Percentiles rank a stretch among this genome's conserved stretches.
Evolutionary conservation across 2,888 invertebrate genomes (phyloP).

Genomic region (Tridacna gigas): DNA sequence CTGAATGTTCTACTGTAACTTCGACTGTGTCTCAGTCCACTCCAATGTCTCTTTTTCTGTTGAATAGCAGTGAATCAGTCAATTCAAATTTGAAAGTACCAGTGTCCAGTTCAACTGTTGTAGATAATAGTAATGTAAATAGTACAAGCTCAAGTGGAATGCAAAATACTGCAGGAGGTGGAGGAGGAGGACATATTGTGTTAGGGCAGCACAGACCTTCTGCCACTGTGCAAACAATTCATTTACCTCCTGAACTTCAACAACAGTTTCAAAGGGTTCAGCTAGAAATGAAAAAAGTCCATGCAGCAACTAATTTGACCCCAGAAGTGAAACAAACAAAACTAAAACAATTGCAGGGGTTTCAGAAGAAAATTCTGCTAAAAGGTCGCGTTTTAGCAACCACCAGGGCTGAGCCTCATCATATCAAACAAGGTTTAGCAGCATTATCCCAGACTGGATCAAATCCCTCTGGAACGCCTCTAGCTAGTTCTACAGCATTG

Average conservation of each 20-base stretch:
- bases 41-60: constrained; percentile 42
- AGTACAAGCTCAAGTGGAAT: not conserved
- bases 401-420: constrained; percentile 51
- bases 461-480: not conserved
- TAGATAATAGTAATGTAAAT: not conserved
- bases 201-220: not conserved
- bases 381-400: constrained; percentile 88
- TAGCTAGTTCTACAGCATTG: not conserved
- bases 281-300: constrained; percentile 89
- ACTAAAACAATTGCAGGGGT: constrained; percentile 88
- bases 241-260: constrained; percentile 67
- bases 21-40: constrained; percentile 72
- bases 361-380: constrained; percentile 90
- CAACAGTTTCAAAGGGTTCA: constrained; percentile 87
- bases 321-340: constrained; percentile 87
- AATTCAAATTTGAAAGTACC: constrained; percentile 14
- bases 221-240: constrained; percentile 67
- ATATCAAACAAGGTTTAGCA: constrained; percentile 41
- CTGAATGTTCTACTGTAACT: constrained; percentile 55
- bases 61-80: constrained; percentile 39
- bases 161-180: not conserved
- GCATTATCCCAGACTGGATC: constrained; percentile 28
- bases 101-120: constrained; percentile 11
- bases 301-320: constrained; percentile 86
- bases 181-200: not conserved